These are phyloP conservation scores for Megastigmus dorsalis DNA, from an alignment of 2,888 invertebrate genomes.

Conservation along the genomic window DNA sequence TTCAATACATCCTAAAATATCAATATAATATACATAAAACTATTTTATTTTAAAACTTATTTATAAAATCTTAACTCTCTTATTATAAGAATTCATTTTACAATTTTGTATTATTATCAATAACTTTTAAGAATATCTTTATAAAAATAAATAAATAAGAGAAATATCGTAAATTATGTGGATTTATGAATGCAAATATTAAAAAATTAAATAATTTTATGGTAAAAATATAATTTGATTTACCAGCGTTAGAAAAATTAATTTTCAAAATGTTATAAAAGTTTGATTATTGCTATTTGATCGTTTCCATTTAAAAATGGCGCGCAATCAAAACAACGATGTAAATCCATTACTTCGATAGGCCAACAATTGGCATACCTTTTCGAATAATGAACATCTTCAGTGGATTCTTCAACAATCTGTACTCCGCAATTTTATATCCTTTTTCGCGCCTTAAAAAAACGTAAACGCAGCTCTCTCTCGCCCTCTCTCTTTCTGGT, in stretches of 20 bases:
- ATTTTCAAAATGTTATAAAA: not conserved
- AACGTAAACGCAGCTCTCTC: not conserved
- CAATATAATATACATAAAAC: too few relatives aligned
- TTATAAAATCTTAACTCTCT: too few relatives aligned
- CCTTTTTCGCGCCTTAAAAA: conserved; percentile 4
- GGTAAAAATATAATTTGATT: not conserved
- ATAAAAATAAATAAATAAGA: too few relatives aligned
- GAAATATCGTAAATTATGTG: too few relatives aligned
- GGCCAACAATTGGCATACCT: not conserved
- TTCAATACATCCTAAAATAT: too few relatives aligned
- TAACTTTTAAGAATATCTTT: too few relatives aligned
- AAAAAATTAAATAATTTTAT: not conserved
- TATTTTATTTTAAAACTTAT: too few relatives aligned
- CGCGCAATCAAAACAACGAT: too few relatives aligned
- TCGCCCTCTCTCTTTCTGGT: not conserved
- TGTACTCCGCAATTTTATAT: not conserved
- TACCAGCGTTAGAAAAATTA: not conserved
- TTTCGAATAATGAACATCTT: not conserved
- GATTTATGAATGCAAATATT: too few relatives aligned
- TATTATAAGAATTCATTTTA: too few relatives aligned
- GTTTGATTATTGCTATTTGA: not conserved
- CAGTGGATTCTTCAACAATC: not conserved
- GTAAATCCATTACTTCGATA: too few relatives aligned
- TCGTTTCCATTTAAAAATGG: not conserved
- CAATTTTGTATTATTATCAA: too few relatives aligned